A percentile compares a stretch with the other conserved stretches of the same genome.
phyloP scores from a whole-genome alignment of 2,113 vertebrate genomes.

The Oostethus manadensis region DNA sequence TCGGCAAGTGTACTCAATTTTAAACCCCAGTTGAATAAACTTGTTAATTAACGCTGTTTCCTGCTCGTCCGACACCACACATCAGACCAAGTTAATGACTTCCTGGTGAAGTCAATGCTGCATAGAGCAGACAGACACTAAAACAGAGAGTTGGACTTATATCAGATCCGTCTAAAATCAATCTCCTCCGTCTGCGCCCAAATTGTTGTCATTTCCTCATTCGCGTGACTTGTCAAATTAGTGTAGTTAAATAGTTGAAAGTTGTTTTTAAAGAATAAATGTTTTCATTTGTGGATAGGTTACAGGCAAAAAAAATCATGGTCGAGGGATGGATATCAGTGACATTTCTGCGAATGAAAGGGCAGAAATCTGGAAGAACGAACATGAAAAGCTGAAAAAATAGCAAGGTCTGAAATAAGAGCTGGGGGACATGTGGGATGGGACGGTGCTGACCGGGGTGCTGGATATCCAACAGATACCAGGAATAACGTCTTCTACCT shows the following conservation, averaged over 20 bases:
- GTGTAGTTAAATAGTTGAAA: neutral
- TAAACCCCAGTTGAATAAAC: neutral
- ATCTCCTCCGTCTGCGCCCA: neutral
- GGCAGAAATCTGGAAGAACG: neutral
- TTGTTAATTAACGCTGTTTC: neutral
- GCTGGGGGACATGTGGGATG: too few relatives aligned
- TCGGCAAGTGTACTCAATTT: too few relatives aligned
- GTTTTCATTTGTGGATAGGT: neutral
- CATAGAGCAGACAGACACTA: conserved; percentile 2
- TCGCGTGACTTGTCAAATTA: neutral
- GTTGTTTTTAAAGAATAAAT: neutral
- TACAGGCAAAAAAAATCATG: neutral
- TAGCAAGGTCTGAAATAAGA: too few relatives aligned
- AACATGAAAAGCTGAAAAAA: too few relatives aligned
- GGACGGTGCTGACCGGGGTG: too few relatives aligned
- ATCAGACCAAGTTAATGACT: neutral
- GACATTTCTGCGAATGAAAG: neutral
- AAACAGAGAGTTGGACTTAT: neutral
- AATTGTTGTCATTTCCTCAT: conserved; percentile 1
- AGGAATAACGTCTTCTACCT: too few relatives aligned
- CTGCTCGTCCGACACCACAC: neutral
- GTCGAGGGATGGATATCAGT: neutral
- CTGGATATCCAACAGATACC: too few relatives aligned
- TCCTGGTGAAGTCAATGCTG: neutral
- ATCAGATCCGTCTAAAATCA: neutral